These are phyloP conservation scores for Heterocephalus glaber DNA, from an alignment of 2,113 vertebrate species.

Conservation along the genomic window DNA sequence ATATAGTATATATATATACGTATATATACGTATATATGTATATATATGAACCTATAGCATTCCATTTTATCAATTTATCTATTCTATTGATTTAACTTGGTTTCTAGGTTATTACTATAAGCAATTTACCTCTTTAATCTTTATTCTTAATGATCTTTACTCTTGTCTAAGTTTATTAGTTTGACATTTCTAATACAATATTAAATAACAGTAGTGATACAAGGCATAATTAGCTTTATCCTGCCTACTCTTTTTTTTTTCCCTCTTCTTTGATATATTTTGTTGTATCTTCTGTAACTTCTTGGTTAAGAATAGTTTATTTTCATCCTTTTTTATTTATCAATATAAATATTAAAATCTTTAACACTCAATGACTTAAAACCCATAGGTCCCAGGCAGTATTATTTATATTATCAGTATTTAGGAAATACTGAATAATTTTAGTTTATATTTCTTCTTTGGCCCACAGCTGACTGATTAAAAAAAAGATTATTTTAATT, in stretches of 20 bases:
- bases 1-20: too few species aligned
- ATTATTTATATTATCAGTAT: not conserved
- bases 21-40: too few species aligned
- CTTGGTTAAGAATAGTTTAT: not conserved
- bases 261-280: not conserved
- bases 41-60: not conserved
- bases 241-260: not conserved
- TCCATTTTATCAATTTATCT: not conserved
- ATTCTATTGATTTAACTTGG: not conserved
- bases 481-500: not conserved
- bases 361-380: not conserved
- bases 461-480: not conserved
- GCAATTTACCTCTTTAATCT: not conserved
- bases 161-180: not conserved
- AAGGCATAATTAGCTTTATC: not conserved
- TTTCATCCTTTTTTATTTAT: not conserved
- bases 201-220: not conserved
- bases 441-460: not conserved
- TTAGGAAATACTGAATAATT: not conserved
- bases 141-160: not conserved
- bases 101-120: not conserved
- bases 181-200: not conserved
- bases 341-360: not conserved
- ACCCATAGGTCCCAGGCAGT: not conserved
- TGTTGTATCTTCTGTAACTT: not conserved